phyloP scores from a whole-genome alignment of 2,888 invertebrate genomes.

The Opisthograptis luteolata region DNA sequence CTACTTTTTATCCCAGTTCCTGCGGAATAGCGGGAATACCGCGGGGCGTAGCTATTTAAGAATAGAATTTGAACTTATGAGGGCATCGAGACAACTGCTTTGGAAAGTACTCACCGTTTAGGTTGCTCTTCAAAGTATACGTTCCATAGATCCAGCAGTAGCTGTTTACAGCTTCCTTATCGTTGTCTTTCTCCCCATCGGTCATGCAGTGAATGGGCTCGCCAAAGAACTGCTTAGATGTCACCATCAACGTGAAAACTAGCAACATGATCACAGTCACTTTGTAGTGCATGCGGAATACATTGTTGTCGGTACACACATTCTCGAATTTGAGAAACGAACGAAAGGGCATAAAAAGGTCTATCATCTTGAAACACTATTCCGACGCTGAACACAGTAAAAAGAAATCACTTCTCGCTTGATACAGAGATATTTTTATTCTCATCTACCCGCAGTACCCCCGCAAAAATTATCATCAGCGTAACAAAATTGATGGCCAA shows the following conservation, averaged over 20 bases:
- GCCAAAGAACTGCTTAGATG: conserved; percentile 93
- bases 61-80: too few species aligned
- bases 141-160: conserved; percentile 93
- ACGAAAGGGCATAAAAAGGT: conserved; percentile 87
- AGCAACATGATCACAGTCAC: conserved; percentile 89
- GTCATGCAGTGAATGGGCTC: conserved; percentile 92
- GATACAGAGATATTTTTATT: neutral
- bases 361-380: conserved; percentile 78
- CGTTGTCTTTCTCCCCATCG: conserved; percentile 67
- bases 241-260: conserved; percentile 89
- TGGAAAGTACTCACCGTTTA: conserved; percentile 58
- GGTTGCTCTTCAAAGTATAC: conserved; percentile 82
- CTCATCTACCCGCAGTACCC: conserved; percentile 13
- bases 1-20: too few species aligned
- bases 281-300: conserved; percentile 90
- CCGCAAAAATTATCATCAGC: conserved; percentile 4
- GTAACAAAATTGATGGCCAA: too few species aligned
- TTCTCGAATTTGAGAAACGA: conserved; percentile 87
- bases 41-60: too few species aligned
- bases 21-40: too few species aligned
- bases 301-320: conserved; percentile 89
- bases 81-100: neutral
- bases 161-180: conserved; percentile 87
- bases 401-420: neutral
- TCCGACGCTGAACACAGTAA: neutral